Base-by-base conservation (phyloP, 2,113 vertebrate species). In the Gymnorhina tibicen region DNA sequence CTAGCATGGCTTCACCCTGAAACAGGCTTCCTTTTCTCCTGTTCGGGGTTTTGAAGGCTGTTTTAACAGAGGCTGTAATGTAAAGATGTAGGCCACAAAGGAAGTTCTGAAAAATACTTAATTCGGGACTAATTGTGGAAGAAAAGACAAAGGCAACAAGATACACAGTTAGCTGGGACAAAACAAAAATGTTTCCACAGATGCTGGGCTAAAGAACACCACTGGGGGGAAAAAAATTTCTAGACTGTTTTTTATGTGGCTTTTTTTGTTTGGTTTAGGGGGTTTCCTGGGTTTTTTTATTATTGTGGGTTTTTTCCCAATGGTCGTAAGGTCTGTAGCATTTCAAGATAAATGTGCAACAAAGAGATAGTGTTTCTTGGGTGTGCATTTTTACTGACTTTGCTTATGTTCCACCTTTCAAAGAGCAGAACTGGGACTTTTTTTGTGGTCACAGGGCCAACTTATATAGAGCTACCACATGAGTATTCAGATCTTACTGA, bases 241-340 rank as follows among this genome's bases (percentile, higher is more conserved):
- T 1, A 10, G 7, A 17, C 23, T 69, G n/a, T 0, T 23, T 72
- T 41, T 47, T 53, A 41, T 41, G 11, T 17, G 3, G 1, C 1
- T 68, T 49, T 37, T 21, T 67, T 63, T 32, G 8, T 35, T 74
- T 28, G 6, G 6, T 79, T 68, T 44, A 10, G 18, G 3, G 1
- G 2, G 24, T 52, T 81, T 46, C 3, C 32, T 41, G 28, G 6
- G 49, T 32, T 35, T 58, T 58, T 53, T 50, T n/a, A 6, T 75
- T 60, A n/a, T 41, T 12, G 7, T 16, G 3, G 8, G 0, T 8
- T 32, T 64, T 66, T 74, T 70, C 44, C 32, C 87, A 19, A 70
- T 59, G 28, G 33, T 41, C 39, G 49, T 77, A 68, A 81, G 55
- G 27, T 44, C 44, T 74, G 32, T 27, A 47, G 23, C 27, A 14